These are phyloP conservation scores for Furnarius figulus DNA, from an alignment of 2,113 vertebrate species.

Conservation along the genomic window DNA sequence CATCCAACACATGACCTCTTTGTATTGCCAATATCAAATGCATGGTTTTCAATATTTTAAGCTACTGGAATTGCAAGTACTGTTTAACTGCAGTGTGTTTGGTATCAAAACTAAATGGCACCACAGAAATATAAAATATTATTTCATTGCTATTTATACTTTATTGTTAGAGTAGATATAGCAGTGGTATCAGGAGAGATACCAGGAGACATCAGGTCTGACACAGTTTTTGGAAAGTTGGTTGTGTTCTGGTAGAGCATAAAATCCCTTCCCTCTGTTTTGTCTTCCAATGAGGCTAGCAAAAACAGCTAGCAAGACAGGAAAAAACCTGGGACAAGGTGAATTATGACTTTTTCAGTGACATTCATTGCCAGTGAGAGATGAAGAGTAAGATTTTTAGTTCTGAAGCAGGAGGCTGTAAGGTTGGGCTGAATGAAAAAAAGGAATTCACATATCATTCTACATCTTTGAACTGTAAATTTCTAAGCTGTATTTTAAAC, in stretches of 20 bases:
- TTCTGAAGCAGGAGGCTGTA: neutral
- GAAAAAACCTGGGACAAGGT: neutral
- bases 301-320: neutral
- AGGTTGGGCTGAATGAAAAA: neutral
- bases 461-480: neutral
- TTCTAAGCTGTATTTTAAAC: neutral
- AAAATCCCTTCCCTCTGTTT: neutral
- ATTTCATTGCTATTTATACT: neutral
- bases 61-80: neutral
- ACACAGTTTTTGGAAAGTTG: neutral
- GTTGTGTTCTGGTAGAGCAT: neutral
- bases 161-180: neutral
- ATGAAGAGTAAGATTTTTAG: neutral
- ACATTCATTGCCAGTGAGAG: neutral
- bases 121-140: neutral
- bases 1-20: neutral
- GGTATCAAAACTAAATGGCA: rapidly evolving
- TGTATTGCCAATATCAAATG: neutral
- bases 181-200: neutral
- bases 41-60: neutral
- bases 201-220: too few relatives aligned
- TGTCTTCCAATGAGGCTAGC: neutral
- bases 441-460: neutral
- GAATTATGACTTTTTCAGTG: neutral
- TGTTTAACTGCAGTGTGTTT: neutral